Conservation (phyloP, 2,113 vertebrate species). For the Lipophrys pholis region DNA sequence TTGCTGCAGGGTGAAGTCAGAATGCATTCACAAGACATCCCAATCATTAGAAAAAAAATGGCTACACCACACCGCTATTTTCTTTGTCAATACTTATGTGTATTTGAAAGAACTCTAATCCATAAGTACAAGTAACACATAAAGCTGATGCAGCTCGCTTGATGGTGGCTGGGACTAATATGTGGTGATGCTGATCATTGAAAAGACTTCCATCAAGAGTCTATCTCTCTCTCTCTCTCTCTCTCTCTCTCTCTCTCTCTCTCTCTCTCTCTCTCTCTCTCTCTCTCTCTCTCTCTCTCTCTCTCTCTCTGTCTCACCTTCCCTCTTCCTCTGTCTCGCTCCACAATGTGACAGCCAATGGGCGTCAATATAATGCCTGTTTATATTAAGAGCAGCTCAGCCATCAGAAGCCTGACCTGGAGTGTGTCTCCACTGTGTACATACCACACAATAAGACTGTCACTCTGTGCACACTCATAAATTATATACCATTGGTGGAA, state of each 20-base stretch:
- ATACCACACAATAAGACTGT: too few relatives aligned
- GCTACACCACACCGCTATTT: not conserved
- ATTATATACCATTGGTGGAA: too few relatives aligned
- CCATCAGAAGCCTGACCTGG: slow-evolving; percentile 40
- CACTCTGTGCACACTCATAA: too few relatives aligned
- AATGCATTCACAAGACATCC: not conserved
- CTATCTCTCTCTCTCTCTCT: slow-evolving; percentile 20
- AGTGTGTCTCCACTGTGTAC: not conserved
- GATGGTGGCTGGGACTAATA: not conserved
- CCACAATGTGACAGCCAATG: slow-evolving; percentile 25
- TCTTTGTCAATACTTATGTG: not conserved
- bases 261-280: slow-evolving; percentile 31
- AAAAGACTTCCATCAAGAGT: slow-evolving; percentile 28
- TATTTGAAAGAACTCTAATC: not conserved
- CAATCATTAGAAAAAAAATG: not conserved
- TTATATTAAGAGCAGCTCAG: slow-evolving; percentile 59
- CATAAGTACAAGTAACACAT: slow-evolving; percentile 1
- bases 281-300: too few relatives aligned
- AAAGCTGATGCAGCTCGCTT: not conserved
- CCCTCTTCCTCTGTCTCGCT: slow-evolving; percentile 31
- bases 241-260: slow-evolving; percentile 34
- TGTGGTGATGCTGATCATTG: slow-evolving; percentile 12
- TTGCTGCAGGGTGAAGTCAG: not conserved
- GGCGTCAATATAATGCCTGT: slow-evolving; percentile 52
- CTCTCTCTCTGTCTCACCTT: too few relatives aligned